Conservation (phyloP, 2,113 vertebrate species). For the Pelusios castaneus region DNA sequence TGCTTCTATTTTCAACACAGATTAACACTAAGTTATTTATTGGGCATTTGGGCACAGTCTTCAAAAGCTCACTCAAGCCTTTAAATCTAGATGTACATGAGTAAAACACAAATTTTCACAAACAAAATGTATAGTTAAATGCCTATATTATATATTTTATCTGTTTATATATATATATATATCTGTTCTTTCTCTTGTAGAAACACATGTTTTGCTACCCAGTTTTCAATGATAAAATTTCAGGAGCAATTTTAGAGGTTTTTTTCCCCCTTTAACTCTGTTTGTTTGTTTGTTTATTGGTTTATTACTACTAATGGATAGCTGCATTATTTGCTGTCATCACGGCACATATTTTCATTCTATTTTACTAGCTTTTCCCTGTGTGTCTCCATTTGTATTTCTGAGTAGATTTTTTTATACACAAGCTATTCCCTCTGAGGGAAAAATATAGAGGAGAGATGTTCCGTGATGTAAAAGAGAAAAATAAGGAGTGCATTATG, state of each 20-base stretch:
- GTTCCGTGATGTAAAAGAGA: neutral
- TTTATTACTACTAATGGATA: neutral
- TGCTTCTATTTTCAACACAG: neutral
- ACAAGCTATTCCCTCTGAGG: neutral
- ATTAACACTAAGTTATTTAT: neutral
- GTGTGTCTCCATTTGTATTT: neutral
- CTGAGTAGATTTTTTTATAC: neutral
- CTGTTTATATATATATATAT: too few species aligned
- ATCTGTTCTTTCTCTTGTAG: conserved; percentile 16
- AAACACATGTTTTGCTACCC: conserved; percentile 1
- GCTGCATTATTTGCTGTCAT: neutral
- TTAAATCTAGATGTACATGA: neutral
- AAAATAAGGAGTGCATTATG: accelerated
- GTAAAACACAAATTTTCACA: conserved; percentile 22
- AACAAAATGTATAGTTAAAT: conserved; percentile 43
- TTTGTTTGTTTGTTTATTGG: neutral
- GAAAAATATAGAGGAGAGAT: neutral
- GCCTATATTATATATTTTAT: conserved; percentile 31
- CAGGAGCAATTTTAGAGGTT: neutral
- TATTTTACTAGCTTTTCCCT: neutral
- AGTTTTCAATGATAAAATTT: neutral
- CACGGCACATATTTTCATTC: neutral
- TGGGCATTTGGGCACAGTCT: conserved; percentile 4
- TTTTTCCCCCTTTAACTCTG: neutral
- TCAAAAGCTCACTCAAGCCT: conserved; percentile 5